Evolutionary conservation across 2,113 vertebrate genomes (phyloP).

Genomic region (Pundamilia nyererei): DNA sequence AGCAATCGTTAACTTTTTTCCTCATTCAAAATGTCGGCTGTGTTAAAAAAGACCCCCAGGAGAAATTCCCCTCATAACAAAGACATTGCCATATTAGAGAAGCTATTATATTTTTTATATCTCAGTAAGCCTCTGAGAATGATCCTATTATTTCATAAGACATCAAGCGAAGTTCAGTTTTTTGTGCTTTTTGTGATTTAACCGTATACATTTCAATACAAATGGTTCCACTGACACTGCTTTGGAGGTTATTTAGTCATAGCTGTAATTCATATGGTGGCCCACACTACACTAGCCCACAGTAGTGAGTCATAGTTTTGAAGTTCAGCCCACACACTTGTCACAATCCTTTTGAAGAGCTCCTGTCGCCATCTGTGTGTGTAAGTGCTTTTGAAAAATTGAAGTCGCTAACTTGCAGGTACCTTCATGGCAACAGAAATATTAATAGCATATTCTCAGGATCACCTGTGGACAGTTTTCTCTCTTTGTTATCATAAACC

Average conservation of each 20-base stretch:
- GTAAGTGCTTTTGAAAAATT: neutral
- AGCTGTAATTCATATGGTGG: neutral
- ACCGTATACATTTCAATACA: neutral
- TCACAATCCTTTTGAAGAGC: neutral
- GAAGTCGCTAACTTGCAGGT: neutral
- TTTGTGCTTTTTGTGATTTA: neutral
- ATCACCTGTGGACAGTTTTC: neutral
- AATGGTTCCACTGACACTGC: neutral
- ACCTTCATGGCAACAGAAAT: neutral
- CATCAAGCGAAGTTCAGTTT: neutral
- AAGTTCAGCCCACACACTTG: constrained; percentile 25
- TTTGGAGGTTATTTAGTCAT: neutral
- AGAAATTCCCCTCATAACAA: neutral
- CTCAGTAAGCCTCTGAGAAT: neutral
- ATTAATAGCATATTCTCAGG: neutral
- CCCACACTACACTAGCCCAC: neutral
- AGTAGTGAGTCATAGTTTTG: constrained; percentile 33
- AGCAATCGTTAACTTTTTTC: neutral
- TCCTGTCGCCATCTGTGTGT: neutral
- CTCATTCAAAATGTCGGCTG: neutral
- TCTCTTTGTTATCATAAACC: neutral
- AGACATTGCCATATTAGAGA: neutral
- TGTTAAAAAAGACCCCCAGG: neutral
- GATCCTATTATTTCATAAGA: neutral
- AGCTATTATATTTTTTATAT: neutral